phyloP scores from a whole-genome alignment of 2,113 vertebrate species.

The Ailurus styani region DNA sequence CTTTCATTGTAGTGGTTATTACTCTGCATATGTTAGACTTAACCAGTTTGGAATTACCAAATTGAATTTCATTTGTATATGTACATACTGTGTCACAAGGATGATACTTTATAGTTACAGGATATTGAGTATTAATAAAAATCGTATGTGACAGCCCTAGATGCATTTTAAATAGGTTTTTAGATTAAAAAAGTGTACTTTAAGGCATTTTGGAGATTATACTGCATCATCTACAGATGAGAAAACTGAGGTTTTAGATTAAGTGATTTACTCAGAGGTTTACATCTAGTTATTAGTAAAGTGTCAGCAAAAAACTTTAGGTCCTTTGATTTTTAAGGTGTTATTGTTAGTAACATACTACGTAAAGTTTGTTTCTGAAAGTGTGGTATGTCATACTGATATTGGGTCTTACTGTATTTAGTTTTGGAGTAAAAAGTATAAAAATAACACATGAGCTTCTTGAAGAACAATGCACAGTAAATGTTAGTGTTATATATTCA shows the following conservation, averaged over 20 bases:
- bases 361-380: not conserved
- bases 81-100: not conserved
- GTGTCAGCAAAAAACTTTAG: not conserved
- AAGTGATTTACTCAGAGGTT: not conserved
- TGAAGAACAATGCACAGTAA: not conserved
- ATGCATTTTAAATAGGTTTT: not conserved
- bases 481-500: not conserved
- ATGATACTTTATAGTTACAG: not conserved
- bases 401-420: not conserved
- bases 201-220: not conserved
- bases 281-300: constrained; percentile 14
- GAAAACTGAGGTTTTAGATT: not conserved
- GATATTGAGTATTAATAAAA: not conserved
- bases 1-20: not conserved
- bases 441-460: not conserved
- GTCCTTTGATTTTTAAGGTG: not conserved
- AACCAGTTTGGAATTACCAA: not conserved
- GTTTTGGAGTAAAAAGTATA: not conserved
- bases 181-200: not conserved
- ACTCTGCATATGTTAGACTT: not conserved
- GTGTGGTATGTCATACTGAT: not conserved
- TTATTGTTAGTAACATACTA: not conserved
- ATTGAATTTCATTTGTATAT: not conserved
- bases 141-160: not conserved
- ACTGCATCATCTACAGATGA: not conserved